Evolutionary conservation across 2,797 vertebrate genomes (phyloP).

Genomic region (Sorex maritimensis): DNA sequence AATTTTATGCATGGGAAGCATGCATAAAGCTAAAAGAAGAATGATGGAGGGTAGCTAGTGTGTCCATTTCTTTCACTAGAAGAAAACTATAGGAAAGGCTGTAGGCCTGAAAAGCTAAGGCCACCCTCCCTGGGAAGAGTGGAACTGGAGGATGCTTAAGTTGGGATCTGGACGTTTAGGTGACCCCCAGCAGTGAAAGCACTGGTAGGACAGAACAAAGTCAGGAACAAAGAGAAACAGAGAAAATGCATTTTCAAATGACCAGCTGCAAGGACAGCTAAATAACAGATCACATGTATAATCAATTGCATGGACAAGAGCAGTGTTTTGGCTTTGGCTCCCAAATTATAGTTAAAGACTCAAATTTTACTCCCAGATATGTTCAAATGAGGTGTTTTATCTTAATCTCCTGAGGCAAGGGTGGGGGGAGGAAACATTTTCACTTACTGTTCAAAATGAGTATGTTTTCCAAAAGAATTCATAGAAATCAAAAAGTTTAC

Average conservation of each 20-base stretch:
- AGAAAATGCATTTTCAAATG: background rate
- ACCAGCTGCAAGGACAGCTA: constrained; percentile 8
- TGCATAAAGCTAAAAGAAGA: background rate
- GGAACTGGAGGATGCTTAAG: background rate
- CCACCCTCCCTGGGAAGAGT: background rate
- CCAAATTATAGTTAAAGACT: constrained; percentile 61
- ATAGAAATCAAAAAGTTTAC: background rate
- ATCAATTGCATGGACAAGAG: constrained; percentile 8
- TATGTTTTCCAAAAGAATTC: constrained; percentile 55
- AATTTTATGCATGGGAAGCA: background rate
- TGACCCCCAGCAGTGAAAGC: background rate
- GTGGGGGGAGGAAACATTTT: background rate
- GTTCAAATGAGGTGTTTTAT: constrained; percentile 16
- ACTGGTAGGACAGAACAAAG: background rate
- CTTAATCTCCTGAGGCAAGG: constrained; percentile 44
- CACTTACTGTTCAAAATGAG: constrained; percentile 59
- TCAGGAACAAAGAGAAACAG: background rate
- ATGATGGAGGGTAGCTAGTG: background rate
- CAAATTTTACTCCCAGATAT: constrained; percentile 62
- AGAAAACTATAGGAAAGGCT: constrained; percentile 13
- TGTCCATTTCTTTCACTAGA: constrained; percentile 7
- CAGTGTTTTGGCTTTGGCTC: background rate
- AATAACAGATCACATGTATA: constrained; percentile 38
- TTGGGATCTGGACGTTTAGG: background rate
- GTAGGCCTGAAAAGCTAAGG: background rate